phyloP scores from a whole-genome alignment of 2,113 vertebrate species.

The Sebastes schlegelii region DNA sequence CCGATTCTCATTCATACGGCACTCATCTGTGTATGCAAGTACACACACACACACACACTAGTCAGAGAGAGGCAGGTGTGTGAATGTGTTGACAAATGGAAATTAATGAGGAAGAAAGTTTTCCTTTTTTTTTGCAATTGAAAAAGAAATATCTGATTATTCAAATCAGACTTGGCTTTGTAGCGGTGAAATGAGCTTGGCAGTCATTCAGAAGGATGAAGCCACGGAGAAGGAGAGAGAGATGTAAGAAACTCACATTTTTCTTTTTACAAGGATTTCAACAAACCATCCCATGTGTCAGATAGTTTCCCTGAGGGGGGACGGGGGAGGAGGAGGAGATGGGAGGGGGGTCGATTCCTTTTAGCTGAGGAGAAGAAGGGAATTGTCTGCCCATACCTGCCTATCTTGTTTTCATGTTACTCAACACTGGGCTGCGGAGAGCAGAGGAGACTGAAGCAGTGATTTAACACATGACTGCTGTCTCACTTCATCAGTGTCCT shows the following conservation, averaged over 20 bases:
- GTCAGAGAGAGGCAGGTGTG: conserved; percentile 46
- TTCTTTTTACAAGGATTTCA: conserved; percentile 29
- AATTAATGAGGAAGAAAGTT: conserved; percentile 61
- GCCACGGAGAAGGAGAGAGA: conserved; percentile 17
- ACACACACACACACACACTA: background rate
- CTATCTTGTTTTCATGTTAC: conserved; percentile 57
- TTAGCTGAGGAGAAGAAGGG: conserved; percentile 49
- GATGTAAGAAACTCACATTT: conserved; percentile 38
- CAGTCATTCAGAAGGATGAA: conserved; percentile 42
- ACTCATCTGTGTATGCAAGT: conserved; percentile 15
- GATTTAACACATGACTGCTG: conserved; percentile 74
- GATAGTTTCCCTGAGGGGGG: conserved; percentile 44
- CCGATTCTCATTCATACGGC: conserved; percentile 7
- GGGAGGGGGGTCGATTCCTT: conserved; percentile 19
- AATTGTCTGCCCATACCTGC: conserved; percentile 55
- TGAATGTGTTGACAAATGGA: conserved; percentile 69
- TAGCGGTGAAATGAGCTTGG: conserved; percentile 51
- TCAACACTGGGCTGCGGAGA: conserved; percentile 47
- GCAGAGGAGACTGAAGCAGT: conserved; percentile 50
- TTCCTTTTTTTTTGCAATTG: conserved; percentile 8
- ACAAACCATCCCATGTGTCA: conserved; percentile 54
- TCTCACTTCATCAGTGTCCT: conserved; percentile 66
- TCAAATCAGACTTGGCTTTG: conserved; percentile 64
- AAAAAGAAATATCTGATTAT: conserved; percentile 53
- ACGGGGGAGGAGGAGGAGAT: background rate